phyloP scores from a whole-genome alignment of 2,113 vertebrate genomes.

The Crotalus tigris region DNA sequence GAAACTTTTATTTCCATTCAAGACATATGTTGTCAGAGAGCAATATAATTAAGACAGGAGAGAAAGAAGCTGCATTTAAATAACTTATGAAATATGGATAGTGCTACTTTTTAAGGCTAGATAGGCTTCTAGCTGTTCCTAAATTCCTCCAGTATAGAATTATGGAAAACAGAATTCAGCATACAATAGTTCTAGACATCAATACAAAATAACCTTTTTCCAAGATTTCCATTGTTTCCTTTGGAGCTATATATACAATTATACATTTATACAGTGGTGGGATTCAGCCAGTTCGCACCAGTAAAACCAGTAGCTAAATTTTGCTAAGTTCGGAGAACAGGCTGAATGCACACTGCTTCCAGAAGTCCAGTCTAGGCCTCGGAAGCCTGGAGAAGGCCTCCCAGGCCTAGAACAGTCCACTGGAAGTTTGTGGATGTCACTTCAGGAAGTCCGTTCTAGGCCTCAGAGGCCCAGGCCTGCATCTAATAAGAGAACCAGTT shows the following conservation, averaged over 20 bases:
- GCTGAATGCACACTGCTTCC: no score
- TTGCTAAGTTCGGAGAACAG: no score
- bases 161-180: neutral
- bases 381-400: no score
- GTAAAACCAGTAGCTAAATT: no score
- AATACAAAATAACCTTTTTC: neutral
- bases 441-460: no score
- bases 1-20: constrained; percentile 62
- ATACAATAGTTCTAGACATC: neutral
- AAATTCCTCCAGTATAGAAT: neutral
- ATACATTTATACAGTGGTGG: neutral
- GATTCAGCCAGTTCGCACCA: no score
- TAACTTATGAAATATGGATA: neutral
- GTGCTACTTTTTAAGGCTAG: neutral
- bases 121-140: neutral
- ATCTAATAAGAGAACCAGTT: no score
- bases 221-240: neutral
- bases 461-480: no score
- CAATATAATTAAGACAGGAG: constrained; percentile 45
- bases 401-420: no score
- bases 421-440: no score
- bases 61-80: constrained; percentile 35
- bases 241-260: neutral
- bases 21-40: constrained; percentile 37
- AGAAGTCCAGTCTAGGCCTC: no score